phyloP scores from a whole-genome alignment of 2,888 invertebrate species.

The Coleophora deauratella region DNA sequence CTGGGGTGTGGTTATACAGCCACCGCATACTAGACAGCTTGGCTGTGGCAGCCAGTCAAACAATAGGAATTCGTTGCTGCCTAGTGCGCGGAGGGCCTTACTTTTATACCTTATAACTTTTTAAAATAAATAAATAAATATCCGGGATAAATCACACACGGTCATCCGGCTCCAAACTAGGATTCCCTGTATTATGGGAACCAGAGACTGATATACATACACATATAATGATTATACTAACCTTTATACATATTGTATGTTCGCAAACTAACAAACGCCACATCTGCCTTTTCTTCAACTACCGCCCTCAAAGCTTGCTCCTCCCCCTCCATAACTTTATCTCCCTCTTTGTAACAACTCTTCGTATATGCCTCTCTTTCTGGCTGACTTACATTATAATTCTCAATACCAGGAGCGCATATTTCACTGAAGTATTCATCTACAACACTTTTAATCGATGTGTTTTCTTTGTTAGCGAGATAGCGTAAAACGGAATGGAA shows the following conservation, averaged over 20 bases:
- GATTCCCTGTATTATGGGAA: too few species aligned
- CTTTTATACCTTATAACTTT: too few species aligned
- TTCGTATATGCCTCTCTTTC: slow-evolving; percentile 29
- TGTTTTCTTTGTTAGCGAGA: slow-evolving; percentile 44
- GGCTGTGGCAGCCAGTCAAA: too few species aligned
- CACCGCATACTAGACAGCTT: too few species aligned
- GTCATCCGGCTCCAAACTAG: too few species aligned
- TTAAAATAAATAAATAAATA: too few species aligned
- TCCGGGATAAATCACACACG: too few species aligned
- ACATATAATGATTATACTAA: slow-evolving; percentile 26
- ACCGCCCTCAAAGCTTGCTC: slow-evolving; percentile 79
- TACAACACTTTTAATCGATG: slow-evolving; percentile 52
- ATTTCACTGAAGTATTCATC: slow-evolving; percentile 79
- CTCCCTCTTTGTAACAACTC: slow-evolving; percentile 42
- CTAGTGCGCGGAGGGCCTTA: too few species aligned
- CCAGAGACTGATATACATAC: too few species aligned
- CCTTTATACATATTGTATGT: slow-evolving; percentile 76
- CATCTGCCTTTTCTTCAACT: slow-evolving; percentile 79
- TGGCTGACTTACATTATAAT: slow-evolving; percentile 20
- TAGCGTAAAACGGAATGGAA: slow-evolving; percentile 75
- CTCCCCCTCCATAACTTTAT: slow-evolving; percentile 64
- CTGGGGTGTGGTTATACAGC: too few species aligned
- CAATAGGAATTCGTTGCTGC: too few species aligned
- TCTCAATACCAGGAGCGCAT: slow-evolving; percentile 71
- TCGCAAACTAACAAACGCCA: slow-evolving; percentile 82